These are phyloP conservation scores for Ifrita kowaldi DNA, from an alignment of 2,113 vertebrate species.

Conservation along the genomic window DNA sequence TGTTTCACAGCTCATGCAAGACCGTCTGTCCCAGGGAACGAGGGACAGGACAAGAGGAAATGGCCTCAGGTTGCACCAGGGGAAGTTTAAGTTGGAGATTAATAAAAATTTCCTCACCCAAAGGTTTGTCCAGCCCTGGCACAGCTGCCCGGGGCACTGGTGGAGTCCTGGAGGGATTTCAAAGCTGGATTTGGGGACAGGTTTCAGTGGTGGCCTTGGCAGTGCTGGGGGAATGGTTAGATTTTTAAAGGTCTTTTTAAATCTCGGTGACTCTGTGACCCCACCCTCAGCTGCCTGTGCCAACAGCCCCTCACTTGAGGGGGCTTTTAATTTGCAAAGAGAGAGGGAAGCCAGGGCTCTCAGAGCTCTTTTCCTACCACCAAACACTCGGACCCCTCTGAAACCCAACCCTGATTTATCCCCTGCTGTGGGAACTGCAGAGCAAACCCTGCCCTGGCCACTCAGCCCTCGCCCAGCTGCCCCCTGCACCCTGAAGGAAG, in stretches of 20 bases:
- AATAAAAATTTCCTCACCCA: not conserved
- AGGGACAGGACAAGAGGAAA: not conserved
- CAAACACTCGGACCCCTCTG: accelerated
- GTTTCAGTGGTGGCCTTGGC: not conserved
- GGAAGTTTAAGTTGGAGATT: not conserved
- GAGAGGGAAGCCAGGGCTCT: not conserved
- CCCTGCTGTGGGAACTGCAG: not conserved
- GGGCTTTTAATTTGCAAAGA: not conserved
- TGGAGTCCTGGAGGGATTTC: not conserved
- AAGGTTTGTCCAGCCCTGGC: not conserved
- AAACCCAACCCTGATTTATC: not conserved
- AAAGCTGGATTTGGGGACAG: not conserved
- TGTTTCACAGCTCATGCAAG: not conserved
- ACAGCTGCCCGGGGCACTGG: not conserved
- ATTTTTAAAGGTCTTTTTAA: not conserved
- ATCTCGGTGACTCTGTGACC: not conserved
- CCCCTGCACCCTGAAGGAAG: not conserved
- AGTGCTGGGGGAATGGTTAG: not conserved
- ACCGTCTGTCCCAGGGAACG: accelerated
- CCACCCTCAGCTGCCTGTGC: not conserved
- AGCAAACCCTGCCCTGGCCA: not conserved
- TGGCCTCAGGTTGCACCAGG: not conserved
- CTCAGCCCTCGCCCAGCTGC: not conserved
- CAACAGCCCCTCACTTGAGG: not conserved
- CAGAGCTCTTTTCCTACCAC: not conserved